phyloP scores from a whole-genome alignment of 1,140 invertebrate genomes.

The Calycopis cecrops region DNA sequence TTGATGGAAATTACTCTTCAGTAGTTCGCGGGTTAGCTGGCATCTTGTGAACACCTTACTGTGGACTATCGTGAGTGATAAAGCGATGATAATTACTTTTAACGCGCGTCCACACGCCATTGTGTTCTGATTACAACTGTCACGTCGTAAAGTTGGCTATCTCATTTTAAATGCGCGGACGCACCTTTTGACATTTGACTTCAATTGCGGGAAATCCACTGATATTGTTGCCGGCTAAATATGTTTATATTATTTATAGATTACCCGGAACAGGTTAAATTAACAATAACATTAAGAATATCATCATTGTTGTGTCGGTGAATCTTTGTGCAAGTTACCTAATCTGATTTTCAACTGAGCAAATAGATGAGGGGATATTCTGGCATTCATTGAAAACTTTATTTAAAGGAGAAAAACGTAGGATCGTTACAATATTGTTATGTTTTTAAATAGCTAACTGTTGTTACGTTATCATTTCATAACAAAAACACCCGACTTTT shows the following conservation, averaged over 20 bases:
- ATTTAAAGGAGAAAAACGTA: no score
- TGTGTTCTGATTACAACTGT: constrained; percentile 36
- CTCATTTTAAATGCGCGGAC: constrained; percentile 31
- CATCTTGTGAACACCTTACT: constrained; percentile 72
- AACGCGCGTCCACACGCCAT: constrained; percentile 45
- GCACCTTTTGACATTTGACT: constrained; percentile 46
- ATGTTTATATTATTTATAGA: neutral
- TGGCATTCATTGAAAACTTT: no score
- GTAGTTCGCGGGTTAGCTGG: constrained; percentile 69
- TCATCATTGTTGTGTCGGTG: no score
- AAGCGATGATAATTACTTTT: constrained; percentile 28
- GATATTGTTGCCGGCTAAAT: neutral
- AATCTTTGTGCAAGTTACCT: no score
- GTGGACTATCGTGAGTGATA: constrained; percentile 33
- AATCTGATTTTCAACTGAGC: no score
- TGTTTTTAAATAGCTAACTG: no score
- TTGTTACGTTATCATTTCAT: no score
- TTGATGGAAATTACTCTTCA: constrained; percentile 65
- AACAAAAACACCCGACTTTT: no score
- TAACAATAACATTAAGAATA: no score
- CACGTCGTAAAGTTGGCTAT: constrained; percentile 20
- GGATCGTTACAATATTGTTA: no score
- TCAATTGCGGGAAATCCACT: constrained; percentile 8
- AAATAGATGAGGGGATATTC: no score
- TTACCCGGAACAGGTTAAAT: no score